A percentile compares a stretch with the other conserved stretches of the same genome.
Evolutionary conservation across 2,113 vertebrate genomes (phyloP).

Genomic region (Leptobrachium ailaonicum): DNA sequence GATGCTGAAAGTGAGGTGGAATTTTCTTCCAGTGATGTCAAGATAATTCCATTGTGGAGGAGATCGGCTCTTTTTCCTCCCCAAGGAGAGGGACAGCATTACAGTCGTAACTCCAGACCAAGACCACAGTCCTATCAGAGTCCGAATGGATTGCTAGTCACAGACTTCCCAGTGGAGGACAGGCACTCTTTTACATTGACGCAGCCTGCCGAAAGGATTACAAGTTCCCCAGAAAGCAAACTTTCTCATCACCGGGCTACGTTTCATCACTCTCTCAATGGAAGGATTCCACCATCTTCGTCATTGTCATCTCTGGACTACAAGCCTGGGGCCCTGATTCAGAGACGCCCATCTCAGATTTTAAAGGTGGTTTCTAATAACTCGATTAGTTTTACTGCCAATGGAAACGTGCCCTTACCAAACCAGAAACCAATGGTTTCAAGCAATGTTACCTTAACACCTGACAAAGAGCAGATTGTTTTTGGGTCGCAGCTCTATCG

Average conservation of each 20-base stretch:
- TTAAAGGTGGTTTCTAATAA: constrained; percentile 29
- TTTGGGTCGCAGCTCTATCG: constrained; percentile 42
- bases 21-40: constrained; percentile 68
- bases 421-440: constrained; percentile 41
- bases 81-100: constrained; percentile 42
- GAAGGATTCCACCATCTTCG: constrained; percentile 30
- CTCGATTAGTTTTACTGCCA: constrained; percentile 47
- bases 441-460: constrained; percentile 50
- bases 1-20: constrained; percentile 79
- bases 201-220: constrained; percentile 65
- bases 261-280: constrained; percentile 51
- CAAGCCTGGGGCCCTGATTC: constrained; percentile 55
- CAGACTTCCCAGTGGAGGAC: constrained; percentile 80
- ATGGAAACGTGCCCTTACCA: constrained; percentile 44
- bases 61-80: constrained; percentile 60
- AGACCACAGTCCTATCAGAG: constrained; percentile 82
- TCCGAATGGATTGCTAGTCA: constrained; percentile 71
- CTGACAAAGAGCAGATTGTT: constrained; percentile 61
- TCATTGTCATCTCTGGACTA: constrained; percentile 49
- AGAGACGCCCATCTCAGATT: constrained; percentile 52
- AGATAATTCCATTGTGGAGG: constrained; percentile 75
- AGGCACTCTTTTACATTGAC: constrained; percentile 59
- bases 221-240: constrained; percentile 54
- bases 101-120: constrained; percentile 42
- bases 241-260: constrained; percentile 32